Evolutionary conservation across 2,797 vertebrate genomes (phyloP).

Genomic region (Antrozous pallidus): DNA sequence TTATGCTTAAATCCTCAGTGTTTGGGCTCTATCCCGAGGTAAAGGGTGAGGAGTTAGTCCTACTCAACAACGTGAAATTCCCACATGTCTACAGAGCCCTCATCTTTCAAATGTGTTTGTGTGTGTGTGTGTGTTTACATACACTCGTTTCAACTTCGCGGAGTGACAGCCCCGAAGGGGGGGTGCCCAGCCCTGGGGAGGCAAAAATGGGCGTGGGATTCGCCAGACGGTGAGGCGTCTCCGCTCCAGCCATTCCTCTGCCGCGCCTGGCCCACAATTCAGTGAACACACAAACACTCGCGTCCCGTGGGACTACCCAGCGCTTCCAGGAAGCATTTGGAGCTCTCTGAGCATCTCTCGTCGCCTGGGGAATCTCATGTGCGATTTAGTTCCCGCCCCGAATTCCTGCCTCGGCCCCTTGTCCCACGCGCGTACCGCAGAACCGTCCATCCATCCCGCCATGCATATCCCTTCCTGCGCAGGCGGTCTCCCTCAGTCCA

Average conservation of each 20-base stretch:
- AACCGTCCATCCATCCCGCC: not conserved
- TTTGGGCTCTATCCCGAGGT: not conserved
- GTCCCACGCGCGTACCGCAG: not conserved
- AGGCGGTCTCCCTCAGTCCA: not conserved
- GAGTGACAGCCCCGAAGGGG: not conserved
- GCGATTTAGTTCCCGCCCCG: not conserved
- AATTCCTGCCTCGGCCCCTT: no score
- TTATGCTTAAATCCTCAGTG: not conserved
- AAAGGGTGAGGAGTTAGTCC: not conserved
- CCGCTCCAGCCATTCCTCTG: not conserved
- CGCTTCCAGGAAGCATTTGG: not conserved
- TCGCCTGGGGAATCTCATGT: not conserved
- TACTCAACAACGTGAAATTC: not conserved
- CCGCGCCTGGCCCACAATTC: not conserved
- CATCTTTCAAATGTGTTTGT: not conserved
- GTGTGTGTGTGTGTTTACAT: not conserved
- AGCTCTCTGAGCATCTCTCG: rapidly evolving
- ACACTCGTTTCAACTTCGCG: not conserved
- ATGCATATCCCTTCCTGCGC: not conserved
- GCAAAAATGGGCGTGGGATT: not conserved
- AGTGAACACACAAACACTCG: not conserved
- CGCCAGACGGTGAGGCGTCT: not conserved
- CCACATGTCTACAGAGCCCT: not conserved
- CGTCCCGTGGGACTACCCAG: not conserved
- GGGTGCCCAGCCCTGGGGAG: rapidly evolving